Evolutionary conservation across 2,888 invertebrate species (phyloP), one percentile per base, ranked within the genome.

Genomic region (Ectemnius lituratus): DNA sequence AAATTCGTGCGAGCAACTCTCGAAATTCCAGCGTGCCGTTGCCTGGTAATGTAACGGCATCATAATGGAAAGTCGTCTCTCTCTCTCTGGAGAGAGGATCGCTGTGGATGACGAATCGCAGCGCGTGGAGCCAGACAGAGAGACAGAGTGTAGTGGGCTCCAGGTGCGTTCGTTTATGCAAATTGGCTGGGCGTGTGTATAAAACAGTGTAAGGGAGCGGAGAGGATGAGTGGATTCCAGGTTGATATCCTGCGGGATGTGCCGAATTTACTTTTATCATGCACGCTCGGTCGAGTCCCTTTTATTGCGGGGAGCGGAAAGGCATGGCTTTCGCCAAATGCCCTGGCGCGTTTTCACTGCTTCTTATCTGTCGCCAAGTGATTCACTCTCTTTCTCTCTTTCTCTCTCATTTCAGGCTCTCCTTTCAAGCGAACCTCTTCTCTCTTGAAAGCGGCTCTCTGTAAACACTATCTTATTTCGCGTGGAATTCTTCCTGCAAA

Each of bases 161-260:
- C 60, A 73, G 79, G 62, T 82, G 37, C 37, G 78, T 80, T 81
- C 79, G 81, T 83, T 84, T 85, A 85, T 81, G 83, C 75, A 84
- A 84, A 85, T 85, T 81, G 81, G 83, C 83, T 8, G 37, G 11
- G 37, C 37, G 37, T 11, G 37, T 37, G 37, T 37, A 37, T 37
- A 37, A 13, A 14, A 16, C n/a, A 18, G 13, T 14, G 59, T 37
- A 11, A 11, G 8, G 37, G 4, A 37, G 11, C 1, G 11, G 37
- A 8, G 8, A 11, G 8, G 8, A 2, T 1, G 37, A 37, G 37
- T 37, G 37, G 37, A 37, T 37, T 37, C 37, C 37, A 6, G 37
- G 37, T 37, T 37, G 37, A 37, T 37, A 37, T 37, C 37, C 37
- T 37, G 11, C 37, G 37, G 37, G 37, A 37, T 37, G 37, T 37